These are phyloP conservation scores for Chaetoderma sp. DNA, from an alignment of 2,888 invertebrate species.

Conservation along the genomic window DNA sequence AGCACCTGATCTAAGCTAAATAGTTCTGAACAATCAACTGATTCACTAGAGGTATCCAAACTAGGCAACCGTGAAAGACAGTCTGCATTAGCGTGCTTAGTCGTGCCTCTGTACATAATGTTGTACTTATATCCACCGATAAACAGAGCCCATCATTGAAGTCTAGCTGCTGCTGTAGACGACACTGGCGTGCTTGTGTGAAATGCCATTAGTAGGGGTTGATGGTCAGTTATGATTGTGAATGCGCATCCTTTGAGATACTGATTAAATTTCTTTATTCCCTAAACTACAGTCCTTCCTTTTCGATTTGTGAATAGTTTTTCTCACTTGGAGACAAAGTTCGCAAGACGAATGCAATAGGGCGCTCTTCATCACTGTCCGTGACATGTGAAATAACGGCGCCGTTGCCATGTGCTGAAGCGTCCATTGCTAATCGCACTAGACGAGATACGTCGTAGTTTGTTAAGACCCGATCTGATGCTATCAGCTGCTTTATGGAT, in stretches of 20 bases:
- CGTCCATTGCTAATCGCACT: conserved; percentile 7
- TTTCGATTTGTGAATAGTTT: conserved; percentile 64
- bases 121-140: background rate
- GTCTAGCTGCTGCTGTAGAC: background rate
- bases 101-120: background rate
- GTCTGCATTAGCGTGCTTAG: background rate
- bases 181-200: background rate
- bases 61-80: background rate
- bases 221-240: conserved; percentile 22
- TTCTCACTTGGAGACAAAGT: conserved; percentile 28
- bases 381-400: conserved; percentile 13
- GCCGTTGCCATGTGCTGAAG: conserved; percentile 16
- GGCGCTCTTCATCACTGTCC: conserved; percentile 2
- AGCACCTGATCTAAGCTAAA: background rate
- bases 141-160: conserved; percentile 8
- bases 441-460: conserved; percentile 2
- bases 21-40: conserved; percentile 10
- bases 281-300: conserved; percentile 58
- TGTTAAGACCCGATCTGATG: conserved; percentile 9
- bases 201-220: conserved; percentile 8
- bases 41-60: background rate
- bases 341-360: conserved; percentile 29
- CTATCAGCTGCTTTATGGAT: background rate
- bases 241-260: conserved; percentile 60
- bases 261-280: conserved; percentile 8